A percentile compares a stretch with the other conserved stretches of the same genome.
phyloP scores from a whole-genome alignment of 2,113 vertebrate species.

The Syngnathus scovelli region DNA sequence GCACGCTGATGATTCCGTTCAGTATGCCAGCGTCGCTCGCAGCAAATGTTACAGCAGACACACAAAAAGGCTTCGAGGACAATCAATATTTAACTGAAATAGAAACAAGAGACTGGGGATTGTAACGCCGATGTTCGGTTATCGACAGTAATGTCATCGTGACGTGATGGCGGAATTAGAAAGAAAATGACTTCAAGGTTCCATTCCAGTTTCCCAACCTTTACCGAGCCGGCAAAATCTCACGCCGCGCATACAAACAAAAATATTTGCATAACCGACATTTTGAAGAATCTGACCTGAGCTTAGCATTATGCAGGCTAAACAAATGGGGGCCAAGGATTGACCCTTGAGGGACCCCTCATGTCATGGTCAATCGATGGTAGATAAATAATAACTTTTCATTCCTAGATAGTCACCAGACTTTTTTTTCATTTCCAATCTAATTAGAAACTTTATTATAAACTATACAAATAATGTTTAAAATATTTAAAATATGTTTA shows the following conservation, averaged over 20 bases:
- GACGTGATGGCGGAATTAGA: background rate
- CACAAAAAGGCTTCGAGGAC: background rate
- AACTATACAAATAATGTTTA: too few relatives aligned
- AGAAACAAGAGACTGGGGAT: background rate
- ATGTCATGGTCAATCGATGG: too few relatives aligned
- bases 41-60: background rate
- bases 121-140: background rate
- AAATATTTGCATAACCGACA: too few relatives aligned
- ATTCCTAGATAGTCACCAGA: background rate
- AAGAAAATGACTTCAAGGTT: background rate
- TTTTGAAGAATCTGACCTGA: too few relatives aligned
- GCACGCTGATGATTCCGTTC: constrained; percentile 7
- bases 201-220: background rate
- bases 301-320: too few relatives aligned
- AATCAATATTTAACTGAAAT: background rate
- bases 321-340: too few relatives aligned
- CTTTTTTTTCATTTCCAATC: too few relatives aligned
- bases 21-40: background rate
- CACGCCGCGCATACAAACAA: too few relatives aligned
- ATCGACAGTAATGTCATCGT: background rate
- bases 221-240: too few relatives aligned
- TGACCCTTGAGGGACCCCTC: too few relatives aligned
- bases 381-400: background rate
- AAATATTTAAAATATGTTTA: too few relatives aligned
- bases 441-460: too few relatives aligned